A percentile compares a stretch with the other conserved stretches of the same genome.
phyloP scores from a whole-genome alignment of 1,140 invertebrate genomes.

The Calliphora vicina region DNA sequence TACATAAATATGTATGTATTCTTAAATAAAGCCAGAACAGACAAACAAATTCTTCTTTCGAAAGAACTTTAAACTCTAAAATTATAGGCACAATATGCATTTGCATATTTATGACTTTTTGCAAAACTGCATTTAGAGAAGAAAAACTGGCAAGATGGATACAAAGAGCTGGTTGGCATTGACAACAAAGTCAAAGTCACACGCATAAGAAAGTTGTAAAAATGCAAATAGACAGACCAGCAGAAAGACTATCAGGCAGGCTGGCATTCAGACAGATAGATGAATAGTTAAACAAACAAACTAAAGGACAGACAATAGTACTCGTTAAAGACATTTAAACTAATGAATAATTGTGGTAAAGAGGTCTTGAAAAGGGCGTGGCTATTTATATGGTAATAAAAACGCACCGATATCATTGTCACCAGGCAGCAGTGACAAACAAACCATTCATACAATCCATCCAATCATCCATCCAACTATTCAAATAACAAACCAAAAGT shows the following conservation, averaged over 20 bases:
- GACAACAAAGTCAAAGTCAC: conserved; percentile 34
- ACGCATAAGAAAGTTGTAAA: background rate
- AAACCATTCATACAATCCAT: background rate
- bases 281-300: background rate
- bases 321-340: conserved; percentile 13
- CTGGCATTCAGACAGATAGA: background rate
- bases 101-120: conserved; percentile 11
- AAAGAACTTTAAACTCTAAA: conserved; percentile 11
- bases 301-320: background rate
- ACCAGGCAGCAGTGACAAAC: background rate
- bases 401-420: conserved; percentile 26
- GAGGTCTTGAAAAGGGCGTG: conserved; percentile 28
- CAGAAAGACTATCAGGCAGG: background rate
- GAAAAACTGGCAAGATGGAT: background rate
- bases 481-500: background rate
- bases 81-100: conserved; percentile 27
- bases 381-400: conserved; percentile 10
- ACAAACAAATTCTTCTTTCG: background rate
- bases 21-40: no score
- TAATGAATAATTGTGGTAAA: conserved; percentile 33
- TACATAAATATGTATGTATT: no score
- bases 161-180: conserved; percentile 9
- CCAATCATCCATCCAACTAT: background rate
- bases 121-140: background rate
- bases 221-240: background rate